These are phyloP conservation scores for Myotis davidii DNA, from an alignment of 2,113 vertebrate genomes.

Conservation along the genomic window DNA sequence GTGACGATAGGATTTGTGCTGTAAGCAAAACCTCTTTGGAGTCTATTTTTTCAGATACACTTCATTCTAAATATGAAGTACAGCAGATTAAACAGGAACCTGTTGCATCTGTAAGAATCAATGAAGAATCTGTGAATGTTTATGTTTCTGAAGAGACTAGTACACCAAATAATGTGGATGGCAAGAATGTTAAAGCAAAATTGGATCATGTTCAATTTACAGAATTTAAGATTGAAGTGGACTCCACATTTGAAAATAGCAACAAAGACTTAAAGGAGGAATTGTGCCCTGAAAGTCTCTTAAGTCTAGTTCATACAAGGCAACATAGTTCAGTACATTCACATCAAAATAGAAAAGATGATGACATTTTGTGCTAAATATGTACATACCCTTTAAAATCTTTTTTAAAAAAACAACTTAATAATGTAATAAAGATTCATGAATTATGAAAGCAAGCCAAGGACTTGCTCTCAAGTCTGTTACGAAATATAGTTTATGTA, in stretches of 20 bases:
- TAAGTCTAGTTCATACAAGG: conserved; percentile 88
- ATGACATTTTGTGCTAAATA: conserved; percentile 92
- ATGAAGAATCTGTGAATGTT: conserved; percentile 82
- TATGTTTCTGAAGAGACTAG: conserved; percentile 84
- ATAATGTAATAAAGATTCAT: conserved; percentile 88
- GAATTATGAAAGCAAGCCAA: conserved; percentile 85
- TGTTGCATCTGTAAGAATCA: conserved; percentile 78
- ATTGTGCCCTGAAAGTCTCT: conserved; percentile 83
- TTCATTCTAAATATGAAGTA: conserved; percentile 82
- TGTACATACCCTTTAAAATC: conserved; percentile 91
- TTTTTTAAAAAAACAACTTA: conserved; percentile 79
- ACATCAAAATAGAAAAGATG: conserved; percentile 90
- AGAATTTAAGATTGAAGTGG: conserved; percentile 80
- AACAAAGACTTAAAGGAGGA: conserved; percentile 89
- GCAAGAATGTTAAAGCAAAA: conserved; percentile 82
- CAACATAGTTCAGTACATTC: conserved; percentile 85
- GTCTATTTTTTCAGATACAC: conserved; percentile 82
- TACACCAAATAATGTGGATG: conserved; percentile 80
- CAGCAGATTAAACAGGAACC: conserved; percentile 85
- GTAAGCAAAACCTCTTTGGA: conserved; percentile 83
- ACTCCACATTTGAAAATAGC: conserved; percentile 83
- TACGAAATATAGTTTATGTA: conserved; percentile 93
- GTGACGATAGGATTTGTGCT: conserved; percentile 76
- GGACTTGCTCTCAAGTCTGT: conserved; percentile 87
- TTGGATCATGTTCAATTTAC: conserved; percentile 83